Conservation (phyloP, 2,888 invertebrate genomes). For the Hyposoter dolosus region DNA sequence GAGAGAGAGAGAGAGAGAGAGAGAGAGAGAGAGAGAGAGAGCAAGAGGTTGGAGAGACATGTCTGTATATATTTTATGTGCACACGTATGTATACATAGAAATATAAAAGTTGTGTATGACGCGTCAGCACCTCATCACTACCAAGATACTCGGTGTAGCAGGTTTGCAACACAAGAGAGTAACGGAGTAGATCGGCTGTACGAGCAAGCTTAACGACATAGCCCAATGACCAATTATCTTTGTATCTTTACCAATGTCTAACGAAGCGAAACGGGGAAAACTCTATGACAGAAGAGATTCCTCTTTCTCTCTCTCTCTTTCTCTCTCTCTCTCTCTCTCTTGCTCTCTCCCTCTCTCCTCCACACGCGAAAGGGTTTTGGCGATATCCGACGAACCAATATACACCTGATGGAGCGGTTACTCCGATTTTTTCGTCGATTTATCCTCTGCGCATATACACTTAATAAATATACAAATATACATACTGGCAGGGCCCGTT, state of each 20-base stretch:
- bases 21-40: conserved; percentile 20
- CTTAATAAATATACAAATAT: neutral
- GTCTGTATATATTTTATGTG: neutral
- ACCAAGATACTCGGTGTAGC: conserved; percentile 68
- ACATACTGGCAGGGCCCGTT: neutral
- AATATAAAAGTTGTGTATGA: conserved; percentile 12
- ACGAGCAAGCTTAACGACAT: conserved; percentile 76
- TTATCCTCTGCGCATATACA: conserved; percentile 34
- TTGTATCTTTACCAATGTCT: conserved; percentile 84
- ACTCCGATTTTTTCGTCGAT: conserved; percentile 63
- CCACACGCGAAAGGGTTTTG: conserved; percentile 64
- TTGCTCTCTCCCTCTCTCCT: conserved; percentile 41
- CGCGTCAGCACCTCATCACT: conserved; percentile 45
- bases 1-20: conserved; percentile 21
- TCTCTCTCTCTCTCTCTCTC: conserved; percentile 39
- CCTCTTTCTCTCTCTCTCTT: conserved; percentile 51
- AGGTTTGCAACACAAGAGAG: conserved; percentile 57
- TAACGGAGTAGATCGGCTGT: conserved; percentile 58
- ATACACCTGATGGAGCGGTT: conserved; percentile 60
- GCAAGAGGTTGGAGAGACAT: conserved; percentile 14
- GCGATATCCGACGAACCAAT: conserved; percentile 51
- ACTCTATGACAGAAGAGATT: conserved; percentile 71
- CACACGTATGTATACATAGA: neutral
- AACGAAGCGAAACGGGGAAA: conserved; percentile 80
- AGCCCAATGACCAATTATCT: conserved; percentile 84